Base-by-base conservation (phyloP, 2,888 invertebrate genomes). In the Nezara viridula region DNA sequence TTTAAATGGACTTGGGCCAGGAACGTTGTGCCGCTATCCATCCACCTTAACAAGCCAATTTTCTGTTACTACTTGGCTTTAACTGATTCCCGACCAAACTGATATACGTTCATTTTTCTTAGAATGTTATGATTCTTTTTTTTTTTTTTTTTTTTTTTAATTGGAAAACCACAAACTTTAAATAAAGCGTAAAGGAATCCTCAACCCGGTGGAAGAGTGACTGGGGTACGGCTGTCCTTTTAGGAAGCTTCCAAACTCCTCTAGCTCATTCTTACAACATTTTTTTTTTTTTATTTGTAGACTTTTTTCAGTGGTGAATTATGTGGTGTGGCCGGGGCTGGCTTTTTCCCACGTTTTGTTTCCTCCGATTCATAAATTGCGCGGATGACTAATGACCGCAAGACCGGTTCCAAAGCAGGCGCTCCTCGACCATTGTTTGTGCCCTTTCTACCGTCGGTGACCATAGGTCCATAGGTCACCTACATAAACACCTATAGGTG, bases 321-420 rank as follows among this genome's bases (percentile, higher is more conserved):
- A 88, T 88, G 88, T 88, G 88, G 86, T 77, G 88, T 37, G 40
- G 77, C 49, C n/a, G 2, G 27, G 40, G 73, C 44, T 88, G 73
- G 73, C 44, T 88, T 60, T 77, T 88, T 88, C 88, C 88, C 88
- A 88, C 88, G 88, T 88, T 88, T 73, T 88, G 88, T 88, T 88
- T 88, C 88, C 88, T 73, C 88, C 73, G 88, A 88, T 88, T 77
- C 88, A 88, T 88, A 88, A 88, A 88, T 88, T 77, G 73, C 32
- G 44, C 44, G 49, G 24, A 77, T 88, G 88, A 88, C 88, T 77
- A 88, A 88, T 88, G 73, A 88, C 52, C 6, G 24, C n/a, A 32
- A 10, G 32, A 86, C 86, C 86, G 50, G 86, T 86, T 49, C 32
- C 32, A 12, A 37, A 27, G 73, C 37, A 14, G 27, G 73, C 73